Evolutionary conservation across 2,113 vertebrate species (phyloP).

Genomic region (Drymodes brunneopygia): DNA sequence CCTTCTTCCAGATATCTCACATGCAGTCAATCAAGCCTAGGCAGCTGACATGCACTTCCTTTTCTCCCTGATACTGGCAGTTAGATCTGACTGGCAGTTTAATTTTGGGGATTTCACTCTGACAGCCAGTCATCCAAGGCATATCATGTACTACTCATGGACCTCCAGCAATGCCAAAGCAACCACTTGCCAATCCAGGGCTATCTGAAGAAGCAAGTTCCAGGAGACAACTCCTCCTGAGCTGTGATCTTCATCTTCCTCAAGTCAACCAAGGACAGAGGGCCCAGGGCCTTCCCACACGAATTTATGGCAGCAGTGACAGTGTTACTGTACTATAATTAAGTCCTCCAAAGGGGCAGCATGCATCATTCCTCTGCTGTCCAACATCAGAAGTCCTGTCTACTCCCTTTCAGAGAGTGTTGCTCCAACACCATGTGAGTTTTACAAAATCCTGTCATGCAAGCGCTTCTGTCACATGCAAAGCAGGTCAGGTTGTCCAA

Average conservation of each 20-base stretch:
- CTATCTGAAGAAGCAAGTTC: not conserved
- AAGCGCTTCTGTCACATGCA: not conserved
- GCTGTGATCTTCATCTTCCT: not conserved
- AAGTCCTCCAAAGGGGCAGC: not conserved
- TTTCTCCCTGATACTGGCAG: not conserved
- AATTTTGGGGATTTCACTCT: not conserved
- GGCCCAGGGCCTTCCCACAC: not conserved
- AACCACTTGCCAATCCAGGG: rapidly evolving
- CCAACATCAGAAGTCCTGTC: not conserved
- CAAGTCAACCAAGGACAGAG: not conserved
- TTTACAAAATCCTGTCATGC: not conserved
- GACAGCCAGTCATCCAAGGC: not conserved
- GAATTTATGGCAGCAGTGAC: not conserved
- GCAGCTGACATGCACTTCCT: not conserved
- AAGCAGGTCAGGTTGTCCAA: not conserved
- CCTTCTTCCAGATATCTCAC: not conserved
- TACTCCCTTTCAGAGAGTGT: not conserved
- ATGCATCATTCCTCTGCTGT: not conserved
- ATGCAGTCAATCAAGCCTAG: not conserved
- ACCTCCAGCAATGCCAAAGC: not conserved
- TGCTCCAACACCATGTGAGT: rapidly evolving
- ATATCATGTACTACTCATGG: not conserved
- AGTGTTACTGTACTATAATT: not conserved
- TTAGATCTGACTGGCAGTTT: not conserved
- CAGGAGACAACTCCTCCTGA: not conserved